Base-by-base conservation (phyloP, 2,888 invertebrate species). In the Ormyrus labotus region DNA sequence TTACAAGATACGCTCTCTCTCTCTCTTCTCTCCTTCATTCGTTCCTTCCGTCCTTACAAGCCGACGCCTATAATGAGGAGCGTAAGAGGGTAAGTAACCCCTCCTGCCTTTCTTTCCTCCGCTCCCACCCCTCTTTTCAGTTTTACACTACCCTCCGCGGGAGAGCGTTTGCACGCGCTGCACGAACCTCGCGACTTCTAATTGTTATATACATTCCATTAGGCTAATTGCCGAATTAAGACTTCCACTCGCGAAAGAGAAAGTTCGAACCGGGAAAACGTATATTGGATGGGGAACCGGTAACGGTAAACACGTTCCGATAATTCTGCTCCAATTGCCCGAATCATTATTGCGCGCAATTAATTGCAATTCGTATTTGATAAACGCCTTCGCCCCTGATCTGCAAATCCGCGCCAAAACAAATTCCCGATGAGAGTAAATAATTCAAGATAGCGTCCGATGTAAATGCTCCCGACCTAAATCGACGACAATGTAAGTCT, bases 201-300 rank as follows among this genome's bases (percentile, higher is more conserved):
- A 90, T 90, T 90, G 89, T 90, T 90, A 90, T 90, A 90, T 90
- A 90, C 90, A 90, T 90, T 90, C 90, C 90, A 90, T 90, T 90
- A 90, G 88, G 88, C 89, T 90, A 90, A 90, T 90, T 90, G 89
- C 90, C 88, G 88, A 90, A 90, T 90, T 90, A 90, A 90, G 90
- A 82, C 82, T 75, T 80, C 70, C 10, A 65, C 70, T 57, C 19
- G 67, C 69, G 60, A 79, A 72, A 69, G 79, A 79, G 82, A 75
- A 82, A 78, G 80, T 80, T 81, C 82, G 78, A 79, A 74, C 75
- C 34, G 64, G 73, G 64, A 53, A 64, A 58, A 63, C 63, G 72
- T 63, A 63, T 58, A 67, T 67, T 61, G 63, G 77, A 64, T 77
- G 73, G 76, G 80, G 77, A 77, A 67, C 67, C 74, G 55, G 70